Percentiles rank a stretch among this genome's conserved stretches.
These are phyloP conservation scores for Eclectus roratus DNA, from an alignment of 2,113 vertebrate species.

Conservation along the genomic window DNA sequence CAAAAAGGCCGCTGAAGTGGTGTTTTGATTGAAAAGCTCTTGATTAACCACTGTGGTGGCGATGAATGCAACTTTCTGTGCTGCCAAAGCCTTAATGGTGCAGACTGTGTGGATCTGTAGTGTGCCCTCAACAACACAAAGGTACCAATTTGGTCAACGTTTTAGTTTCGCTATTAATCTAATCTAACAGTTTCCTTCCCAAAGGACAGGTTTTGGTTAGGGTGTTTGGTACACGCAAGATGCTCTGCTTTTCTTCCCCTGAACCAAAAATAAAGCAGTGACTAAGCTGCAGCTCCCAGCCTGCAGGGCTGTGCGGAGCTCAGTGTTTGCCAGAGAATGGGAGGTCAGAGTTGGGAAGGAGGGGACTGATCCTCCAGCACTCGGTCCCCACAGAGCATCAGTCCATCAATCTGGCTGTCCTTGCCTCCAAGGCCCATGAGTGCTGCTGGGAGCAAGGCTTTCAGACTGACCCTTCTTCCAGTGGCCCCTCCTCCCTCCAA, in stretches of 20 bases:
- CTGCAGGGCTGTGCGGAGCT: neutral
- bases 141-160: conserved; percentile 5
- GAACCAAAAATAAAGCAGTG: neutral
- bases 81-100: conserved; percentile 4
- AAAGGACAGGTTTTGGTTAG: neutral
- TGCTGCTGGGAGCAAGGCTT: rapidly evolving
- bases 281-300: neutral
- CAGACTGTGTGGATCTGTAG: neutral
- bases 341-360: neutral
- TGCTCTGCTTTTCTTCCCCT: neutral
- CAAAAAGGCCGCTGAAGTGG: conserved; percentile 39
- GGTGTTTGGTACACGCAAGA: neutral
- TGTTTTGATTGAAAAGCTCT: conserved; percentile 53
- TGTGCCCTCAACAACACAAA: conserved; percentile 27
- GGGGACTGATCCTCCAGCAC: neutral
- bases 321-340: neutral
- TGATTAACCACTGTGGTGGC: conserved; percentile 41
- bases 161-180: conserved; percentile 45
- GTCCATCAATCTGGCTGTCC: rapidly evolving
- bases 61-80: conserved; percentile 54
- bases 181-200: neutral
- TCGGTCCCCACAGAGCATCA: rapidly evolving
- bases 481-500: neutral
- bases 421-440: rapidly evolving
- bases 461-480: neutral